These are phyloP conservation scores for Hozukius guyotensis DNA, from an alignment of 2,797 vertebrate species.

Conservation along the genomic window DNA sequence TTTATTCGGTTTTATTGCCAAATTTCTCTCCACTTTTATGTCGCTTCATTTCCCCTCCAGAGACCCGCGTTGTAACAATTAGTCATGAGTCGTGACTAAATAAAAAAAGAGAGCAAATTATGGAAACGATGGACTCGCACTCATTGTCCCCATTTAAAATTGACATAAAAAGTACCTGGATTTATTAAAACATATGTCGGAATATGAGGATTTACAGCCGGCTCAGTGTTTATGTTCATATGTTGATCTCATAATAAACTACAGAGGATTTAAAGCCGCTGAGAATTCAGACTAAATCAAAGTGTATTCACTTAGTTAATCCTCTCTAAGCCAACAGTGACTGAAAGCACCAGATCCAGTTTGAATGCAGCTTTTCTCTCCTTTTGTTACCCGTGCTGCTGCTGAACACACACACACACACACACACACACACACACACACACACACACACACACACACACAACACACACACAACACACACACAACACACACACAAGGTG, in stretches of 20 bases:
- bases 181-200: not conserved
- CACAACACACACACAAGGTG: conserved; percentile 22
- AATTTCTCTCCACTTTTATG: not conserved
- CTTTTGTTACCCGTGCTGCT: conserved; percentile 31
- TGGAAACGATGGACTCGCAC: not conserved
- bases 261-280: conserved; percentile 11
- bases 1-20: not conserved
- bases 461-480: not conserved
- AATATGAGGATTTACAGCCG: not conserved
- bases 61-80: not conserved
- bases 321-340: conserved; percentile 21
- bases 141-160: not conserved
- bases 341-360: conserved; percentile 15
- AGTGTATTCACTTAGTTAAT: conserved; percentile 24
- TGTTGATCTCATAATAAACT: conserved; percentile 28
- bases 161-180: not conserved
- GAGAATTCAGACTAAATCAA: conserved; percentile 26
- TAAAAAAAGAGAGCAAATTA: not conserved
- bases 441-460: not conserved
- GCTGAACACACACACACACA: conserved; percentile 15
- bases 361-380: conserved; percentile 19
- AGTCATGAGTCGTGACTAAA: conserved; percentile 5
- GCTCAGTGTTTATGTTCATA: not conserved
- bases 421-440: conserved; percentile 14
- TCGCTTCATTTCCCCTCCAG: not conserved